Percentiles rank a stretch among this genome's conserved stretches.
These are phyloP conservation scores for Lottia scabra DNA, from an alignment of 2,888 invertebrate species.

Conservation along the genomic window DNA sequence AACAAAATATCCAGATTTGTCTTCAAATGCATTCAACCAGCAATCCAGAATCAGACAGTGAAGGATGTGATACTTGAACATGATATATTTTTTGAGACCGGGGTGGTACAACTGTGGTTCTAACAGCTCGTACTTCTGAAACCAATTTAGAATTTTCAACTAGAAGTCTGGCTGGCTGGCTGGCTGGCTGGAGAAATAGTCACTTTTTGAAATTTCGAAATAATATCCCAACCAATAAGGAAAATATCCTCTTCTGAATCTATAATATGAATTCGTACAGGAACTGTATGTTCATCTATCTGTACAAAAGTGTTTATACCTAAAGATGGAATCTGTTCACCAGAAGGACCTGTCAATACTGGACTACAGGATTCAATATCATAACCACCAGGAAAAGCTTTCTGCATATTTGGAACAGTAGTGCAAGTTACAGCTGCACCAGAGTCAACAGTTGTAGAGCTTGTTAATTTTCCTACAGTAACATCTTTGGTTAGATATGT, in stretches of 20 bases:
- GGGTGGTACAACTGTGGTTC: not conserved
- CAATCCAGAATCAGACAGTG: not conserved
- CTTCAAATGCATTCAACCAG: not conserved
- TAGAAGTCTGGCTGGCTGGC: not conserved
- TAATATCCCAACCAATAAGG: not conserved
- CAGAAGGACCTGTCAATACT: not conserved
- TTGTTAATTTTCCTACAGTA: too few relatives aligned
- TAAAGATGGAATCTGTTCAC: not conserved
- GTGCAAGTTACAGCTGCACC: too few relatives aligned
- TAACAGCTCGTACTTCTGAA: not conserved
- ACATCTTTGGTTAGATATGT: too few relatives aligned
- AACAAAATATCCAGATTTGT: not conserved
- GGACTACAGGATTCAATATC: not conserved
- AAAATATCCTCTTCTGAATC: not conserved
- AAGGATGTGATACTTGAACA: not conserved
- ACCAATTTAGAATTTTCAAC: not conserved
- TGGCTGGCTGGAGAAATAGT: not conserved
- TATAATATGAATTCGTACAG: not conserved
- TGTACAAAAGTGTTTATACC: not conserved
- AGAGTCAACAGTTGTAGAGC: too few relatives aligned
- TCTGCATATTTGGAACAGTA: too few relatives aligned
- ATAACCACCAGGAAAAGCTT: not conserved
- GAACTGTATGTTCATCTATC: not conserved
- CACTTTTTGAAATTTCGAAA: not conserved
- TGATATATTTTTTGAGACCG: not conserved